A percentile compares a stretch with the other conserved stretches of the same genome.
phyloP scores from a whole-genome alignment of 2,888 invertebrate species.

The Epinotia demarniana region DNA sequence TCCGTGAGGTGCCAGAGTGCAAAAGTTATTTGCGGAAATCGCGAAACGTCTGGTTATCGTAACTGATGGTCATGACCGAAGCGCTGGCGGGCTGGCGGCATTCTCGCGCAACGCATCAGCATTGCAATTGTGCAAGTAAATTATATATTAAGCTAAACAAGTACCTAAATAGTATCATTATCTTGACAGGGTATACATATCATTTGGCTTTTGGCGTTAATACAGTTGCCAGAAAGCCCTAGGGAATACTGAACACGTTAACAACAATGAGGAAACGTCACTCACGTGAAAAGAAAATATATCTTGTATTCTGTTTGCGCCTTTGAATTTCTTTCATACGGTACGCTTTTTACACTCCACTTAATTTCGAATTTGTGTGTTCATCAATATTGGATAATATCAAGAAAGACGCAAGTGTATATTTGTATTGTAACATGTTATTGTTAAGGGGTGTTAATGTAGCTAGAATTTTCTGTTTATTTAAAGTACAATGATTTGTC shows the following conservation, averaged over 20 bases:
- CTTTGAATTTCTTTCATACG: slow-evolving; percentile 8
- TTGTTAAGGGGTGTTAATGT: background rate
- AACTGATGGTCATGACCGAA: no score
- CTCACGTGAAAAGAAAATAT: slow-evolving; percentile 11
- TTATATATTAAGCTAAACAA: no score
- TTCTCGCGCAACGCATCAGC: no score
- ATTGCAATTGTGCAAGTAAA: no score
- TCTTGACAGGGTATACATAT: background rate
- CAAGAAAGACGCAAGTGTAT: background rate
- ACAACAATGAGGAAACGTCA: slow-evolving; percentile 14
- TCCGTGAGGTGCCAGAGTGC: no score
- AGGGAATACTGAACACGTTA: slow-evolving; percentile 7
- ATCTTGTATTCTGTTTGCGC: slow-evolving; percentile 19
- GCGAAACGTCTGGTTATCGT: no score
- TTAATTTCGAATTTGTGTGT: slow-evolving; percentile 23
- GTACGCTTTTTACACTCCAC: slow-evolving; percentile 15
- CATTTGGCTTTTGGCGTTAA: background rate
- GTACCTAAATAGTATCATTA: no score
- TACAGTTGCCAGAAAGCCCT: background rate
- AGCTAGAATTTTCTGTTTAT: background rate
- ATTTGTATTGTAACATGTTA: background rate
- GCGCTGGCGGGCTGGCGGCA: no score
- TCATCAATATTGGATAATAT: slow-evolving; percentile 32
- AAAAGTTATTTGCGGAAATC: no score
- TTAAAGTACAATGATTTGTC: background rate